Percentiles rank a stretch among this genome's conserved stretches.
Conservation (phyloP, 2,888 invertebrate genomes). For the Carpatolechia fugitivella region DNA sequence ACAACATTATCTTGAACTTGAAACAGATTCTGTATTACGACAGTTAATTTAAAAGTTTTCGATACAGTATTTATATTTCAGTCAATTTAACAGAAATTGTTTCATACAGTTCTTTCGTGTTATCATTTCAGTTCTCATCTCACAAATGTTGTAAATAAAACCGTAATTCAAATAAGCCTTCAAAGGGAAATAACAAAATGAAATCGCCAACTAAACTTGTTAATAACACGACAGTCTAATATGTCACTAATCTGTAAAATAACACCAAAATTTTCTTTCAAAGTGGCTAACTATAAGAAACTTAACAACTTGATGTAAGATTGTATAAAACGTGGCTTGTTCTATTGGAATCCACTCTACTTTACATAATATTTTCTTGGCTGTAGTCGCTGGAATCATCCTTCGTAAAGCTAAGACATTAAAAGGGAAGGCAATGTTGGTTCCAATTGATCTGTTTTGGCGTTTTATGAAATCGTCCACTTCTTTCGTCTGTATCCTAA, state of each 20-base stretch:
- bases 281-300: slow-evolving; percentile 19
- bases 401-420: slow-evolving; percentile 13
- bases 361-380: slow-evolving; percentile 22
- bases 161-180: background rate
- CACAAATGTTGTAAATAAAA: background rate
- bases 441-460: slow-evolving; percentile 8
- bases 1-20: background rate
- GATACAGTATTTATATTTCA: background rate
- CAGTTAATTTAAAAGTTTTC: background rate
- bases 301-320: slow-evolving; percentile 11
- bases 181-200: background rate
- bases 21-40: slow-evolving; percentile 8
- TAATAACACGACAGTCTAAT: slow-evolving; percentile 5
- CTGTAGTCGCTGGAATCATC: no score
- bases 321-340: slow-evolving; percentile 4
- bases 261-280: slow-evolving; percentile 34
- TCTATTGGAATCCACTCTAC: background rate
- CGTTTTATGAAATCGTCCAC: slow-evolving; percentile 9
- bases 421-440: slow-evolving; percentile 22
- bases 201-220: background rate
- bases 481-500: slow-evolving; percentile 9
- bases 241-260: slow-evolving; percentile 25
- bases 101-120: background rate
- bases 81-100: background rate
- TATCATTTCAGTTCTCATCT: background rate